Base-by-base conservation (phyloP, 2,888 invertebrate species). In the Ophion ellenae region DNA sequence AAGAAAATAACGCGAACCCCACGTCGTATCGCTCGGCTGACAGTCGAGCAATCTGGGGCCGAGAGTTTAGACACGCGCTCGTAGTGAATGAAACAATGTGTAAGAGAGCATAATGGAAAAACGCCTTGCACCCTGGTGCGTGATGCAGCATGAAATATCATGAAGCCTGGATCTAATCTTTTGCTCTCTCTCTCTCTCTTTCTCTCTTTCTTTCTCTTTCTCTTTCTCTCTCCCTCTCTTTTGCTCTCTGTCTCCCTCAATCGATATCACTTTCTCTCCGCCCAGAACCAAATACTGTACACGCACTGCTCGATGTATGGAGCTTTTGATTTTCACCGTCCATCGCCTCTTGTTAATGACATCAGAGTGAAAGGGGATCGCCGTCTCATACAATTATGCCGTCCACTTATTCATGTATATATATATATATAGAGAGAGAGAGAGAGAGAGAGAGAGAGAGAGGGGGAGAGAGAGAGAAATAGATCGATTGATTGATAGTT, bases 81-180 rank as follows among this genome's bases (percentile, higher is more conserved):
- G 64, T 36, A 63, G 67, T 82, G 59, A n/a, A 80, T 45, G 80
- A 77, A 86, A 83, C 66, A 83, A 74, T 40, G 66, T 80, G 32
- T 74, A 74, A 32, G 73, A 36, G 66, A 86, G 76, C 79, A 66
- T 66, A 71, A 83, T 83, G 85, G 83, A 83, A 81, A 76, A 83
- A 73, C 57, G 86, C 66, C 61, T 80, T 59, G 80, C 79, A 57
- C 78, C 63, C 59, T 64, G 75, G 86, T 84, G 87, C 89, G 88
- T 89, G 89, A 89, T 89, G 88, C 83, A 85, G 88, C 88, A 87
- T 87, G 88, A 88, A 89, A 89, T 88, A 87, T 87, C 84, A 73
- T 76, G 79, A 87, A 85, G 86, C 87, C 88, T 88, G 88, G 89
- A 90, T 90, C 89, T 89, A 90, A 91, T 90, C 90, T 90, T 88